Base-by-base conservation (phyloP, 2,888 invertebrate species). In the Xestia c-nigrum region DNA sequence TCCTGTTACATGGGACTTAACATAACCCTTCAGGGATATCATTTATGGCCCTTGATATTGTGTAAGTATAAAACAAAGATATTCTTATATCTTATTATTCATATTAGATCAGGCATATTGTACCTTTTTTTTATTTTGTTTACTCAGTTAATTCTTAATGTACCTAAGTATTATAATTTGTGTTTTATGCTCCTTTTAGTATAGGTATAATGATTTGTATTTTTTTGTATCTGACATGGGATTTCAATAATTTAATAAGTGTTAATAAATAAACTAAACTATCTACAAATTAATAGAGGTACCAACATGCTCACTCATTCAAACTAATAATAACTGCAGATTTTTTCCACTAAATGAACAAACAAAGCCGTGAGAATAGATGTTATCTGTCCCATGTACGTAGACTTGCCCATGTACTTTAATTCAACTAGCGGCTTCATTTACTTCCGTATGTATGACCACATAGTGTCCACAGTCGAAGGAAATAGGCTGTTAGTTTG, bases 401-500 rank as follows among this genome's bases (percentile, higher is more conserved):
- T 24, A n/a, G n/a, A 61, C 19, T 21, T 61, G 31, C 21, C 4
- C 16, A 38, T 16, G 14, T 65, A 52, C 47, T 55, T 19, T 57
- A 38, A 64, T 72, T 64, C 24, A 40, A 61, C 16, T n/a, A 50
- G 21, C 16, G 24, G 61, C 50, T 55, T 52, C 43, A 76, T 46
- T 65, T 24, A 59, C 46, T 57, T 81, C 57, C 75, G 55, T 57
- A 31, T 66, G 19, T 47, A 24, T 47, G 19, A 38, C 19, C 3
- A 61, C 61, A 61, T 24, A 40, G 31, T 57, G 24, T 46, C 46
- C 57, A 46, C 43, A 24, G 16, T 5, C 16, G 46, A 24, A 80
- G 79, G 79, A 80, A 65, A 76, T 59, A 12, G 31, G 52, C 59
- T 31, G 82, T 82, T 76, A 76, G 19, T 59, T 76, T 40, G 57